These are phyloP conservation scores for Heterodera carotae DNA, from an alignment of 1,140 invertebrate genomes.

Conservation along the genomic window DNA sequence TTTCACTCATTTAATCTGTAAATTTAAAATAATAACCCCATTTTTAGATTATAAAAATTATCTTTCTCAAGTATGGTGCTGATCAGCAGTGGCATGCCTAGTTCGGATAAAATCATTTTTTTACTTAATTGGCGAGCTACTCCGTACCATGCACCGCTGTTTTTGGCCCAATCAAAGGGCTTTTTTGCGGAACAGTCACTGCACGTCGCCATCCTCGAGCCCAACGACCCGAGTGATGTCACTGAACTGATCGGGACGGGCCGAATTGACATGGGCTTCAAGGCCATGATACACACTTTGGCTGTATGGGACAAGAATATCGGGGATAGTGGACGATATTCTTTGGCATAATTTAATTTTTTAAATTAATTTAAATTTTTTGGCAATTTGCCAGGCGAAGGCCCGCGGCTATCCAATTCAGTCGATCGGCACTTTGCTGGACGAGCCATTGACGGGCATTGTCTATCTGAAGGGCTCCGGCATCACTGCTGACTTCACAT, in stretches of 20 bases:
- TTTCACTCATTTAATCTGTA: too few relatives aligned
- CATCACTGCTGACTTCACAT: conserved; percentile 3
- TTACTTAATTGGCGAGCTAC: neutral
- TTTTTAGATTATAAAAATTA: too few relatives aligned
- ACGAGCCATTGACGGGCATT: conserved; percentile 4
- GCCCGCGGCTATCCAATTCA: neutral
- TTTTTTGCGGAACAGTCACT: conserved; percentile 11
- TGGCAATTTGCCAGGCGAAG: neutral
- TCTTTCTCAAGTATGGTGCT: too few relatives aligned
- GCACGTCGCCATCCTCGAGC: neutral
- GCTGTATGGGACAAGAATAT: neutral
- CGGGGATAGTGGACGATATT: neutral
- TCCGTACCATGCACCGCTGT: conserved; percentile 3
- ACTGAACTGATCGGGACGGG: neutral
- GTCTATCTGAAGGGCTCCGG: neutral
- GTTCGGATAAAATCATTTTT: neutral
- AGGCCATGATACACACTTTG: conserved; percentile 8
- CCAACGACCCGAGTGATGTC: conserved; percentile 11
- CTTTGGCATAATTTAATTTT: neutral
- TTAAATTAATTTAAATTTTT: neutral
- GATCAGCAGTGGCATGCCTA: too few relatives aligned
- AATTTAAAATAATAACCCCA: too few relatives aligned
- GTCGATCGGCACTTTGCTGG: conserved; percentile 2
- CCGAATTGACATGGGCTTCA: conserved; percentile 1
- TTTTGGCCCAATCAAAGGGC: conserved; percentile 14